Evolutionary conservation across 2,797 vertebrate species (phyloP).

Genomic region (Anableps anableps): DNA sequence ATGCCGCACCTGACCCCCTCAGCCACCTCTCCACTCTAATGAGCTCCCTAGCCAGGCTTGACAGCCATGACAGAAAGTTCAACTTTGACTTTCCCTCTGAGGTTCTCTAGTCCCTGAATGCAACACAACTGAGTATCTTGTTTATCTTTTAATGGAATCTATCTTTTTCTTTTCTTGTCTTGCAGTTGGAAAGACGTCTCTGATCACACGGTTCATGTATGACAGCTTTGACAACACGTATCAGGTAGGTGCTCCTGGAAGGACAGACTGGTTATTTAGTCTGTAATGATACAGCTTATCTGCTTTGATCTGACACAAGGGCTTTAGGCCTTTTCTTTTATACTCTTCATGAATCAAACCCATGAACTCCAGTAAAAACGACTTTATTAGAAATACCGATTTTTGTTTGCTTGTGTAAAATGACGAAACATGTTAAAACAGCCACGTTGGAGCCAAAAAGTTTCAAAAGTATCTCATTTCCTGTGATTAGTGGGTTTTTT

Average conservation of each 20-base stretch:
- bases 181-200: slow-evolving; percentile 87
- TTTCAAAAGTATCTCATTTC: slow-evolving; percentile 16
- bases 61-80: slow-evolving; percentile 42
- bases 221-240: slow-evolving; percentile 89
- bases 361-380: neutral
- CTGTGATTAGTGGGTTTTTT: slow-evolving; percentile 14
- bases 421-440: slow-evolving; percentile 28
- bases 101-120: slow-evolving; percentile 23
- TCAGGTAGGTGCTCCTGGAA: slow-evolving; percentile 74
- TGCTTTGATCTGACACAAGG: slow-evolving; percentile 28
- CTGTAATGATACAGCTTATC: slow-evolving; percentile 20
- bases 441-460: slow-evolving; percentile 37
- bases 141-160: slow-evolving; percentile 44
- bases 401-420: slow-evolving; percentile 11
- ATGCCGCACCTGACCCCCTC: slow-evolving; percentile 55
- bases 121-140: slow-evolving; percentile 19
- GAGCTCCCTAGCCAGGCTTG: slow-evolving; percentile 64
- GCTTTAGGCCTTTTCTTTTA: neutral
- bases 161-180: slow-evolving; percentile 65
- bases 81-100: slow-evolving; percentile 15
- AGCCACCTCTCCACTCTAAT: slow-evolving; percentile 62
- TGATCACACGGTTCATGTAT: slow-evolving; percentile 88
- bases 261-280: slow-evolving; percentile 15
- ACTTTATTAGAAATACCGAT: neutral
- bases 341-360: slow-evolving; percentile 23